Conservation (phyloP, 2,888 invertebrate species). For the Mesoligia furuncula region DNA sequence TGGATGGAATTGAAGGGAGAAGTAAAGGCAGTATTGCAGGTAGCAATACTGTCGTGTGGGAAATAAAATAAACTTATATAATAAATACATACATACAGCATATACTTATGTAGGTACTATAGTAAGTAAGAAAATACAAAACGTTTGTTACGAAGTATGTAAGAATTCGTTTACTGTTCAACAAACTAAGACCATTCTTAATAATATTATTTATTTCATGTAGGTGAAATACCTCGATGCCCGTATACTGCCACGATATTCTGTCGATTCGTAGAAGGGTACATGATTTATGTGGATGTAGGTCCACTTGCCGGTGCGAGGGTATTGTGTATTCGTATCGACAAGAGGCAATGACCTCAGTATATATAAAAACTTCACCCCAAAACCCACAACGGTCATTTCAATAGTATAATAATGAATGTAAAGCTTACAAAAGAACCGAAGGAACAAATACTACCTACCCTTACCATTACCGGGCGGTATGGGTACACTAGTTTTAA, state of each 20-base stretch:
- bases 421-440: not conserved
- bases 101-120: not conserved
- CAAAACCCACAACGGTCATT: slow-evolving; percentile 11
- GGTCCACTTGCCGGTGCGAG: not conserved
- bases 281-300: slow-evolving; percentile 36
- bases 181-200: not conserved
- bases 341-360: slow-evolving; percentile 23
- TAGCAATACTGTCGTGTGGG: too few relatives aligned
- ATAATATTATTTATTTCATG: slow-evolving; percentile 11
- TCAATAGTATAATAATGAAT: slow-evolving; percentile 9
- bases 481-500: not conserved
- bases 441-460: not conserved
- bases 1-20: not conserved
- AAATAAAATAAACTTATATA: not conserved
- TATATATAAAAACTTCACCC: not conserved
- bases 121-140: not conserved
- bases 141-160: not conserved
- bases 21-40: not conserved
- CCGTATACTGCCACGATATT: slow-evolving; percentile 15
- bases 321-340: slow-evolving; percentile 24
- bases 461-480: not conserved
- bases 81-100: not conserved
- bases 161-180: not conserved
- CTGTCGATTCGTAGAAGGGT: slow-evolving; percentile 16
- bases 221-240: slow-evolving; percentile 22